Percentiles rank a stretch among this genome's conserved stretches.
These are phyloP conservation scores for Falco naumanni DNA, from an alignment of 2,797 vertebrate species.

Conservation along the genomic window DNA sequence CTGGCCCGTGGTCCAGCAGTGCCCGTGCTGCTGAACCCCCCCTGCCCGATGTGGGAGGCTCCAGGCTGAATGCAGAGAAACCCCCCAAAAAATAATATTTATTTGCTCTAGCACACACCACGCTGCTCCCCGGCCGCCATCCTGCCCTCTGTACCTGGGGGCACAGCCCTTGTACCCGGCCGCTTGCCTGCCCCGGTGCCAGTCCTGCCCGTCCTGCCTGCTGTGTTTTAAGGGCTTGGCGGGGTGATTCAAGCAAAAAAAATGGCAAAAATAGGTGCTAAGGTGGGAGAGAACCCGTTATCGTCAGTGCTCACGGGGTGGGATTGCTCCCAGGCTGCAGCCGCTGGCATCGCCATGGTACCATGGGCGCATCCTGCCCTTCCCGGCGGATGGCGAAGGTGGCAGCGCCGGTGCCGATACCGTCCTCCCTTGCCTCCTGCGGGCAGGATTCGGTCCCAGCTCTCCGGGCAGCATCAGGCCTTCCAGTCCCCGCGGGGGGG, in stretches of 20 bases:
- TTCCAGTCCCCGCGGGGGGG: constrained; percentile 83
- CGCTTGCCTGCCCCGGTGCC: not conserved
- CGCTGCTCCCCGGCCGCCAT: not conserved
- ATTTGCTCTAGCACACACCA: not conserved
- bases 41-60: not conserved
- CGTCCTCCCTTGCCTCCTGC: accelerated
- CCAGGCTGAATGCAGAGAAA: not conserved
- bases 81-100: not conserved
- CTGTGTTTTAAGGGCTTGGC: not conserved
- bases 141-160: not conserved
- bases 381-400: not conserved
- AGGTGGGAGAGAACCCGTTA: not conserved
- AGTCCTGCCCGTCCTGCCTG: accelerated
- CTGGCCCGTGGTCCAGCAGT: not conserved
- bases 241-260: not conserved
- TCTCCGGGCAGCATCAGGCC: constrained; percentile 21
- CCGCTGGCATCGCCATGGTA: accelerated
- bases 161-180: not conserved
- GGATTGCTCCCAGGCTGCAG: accelerated
- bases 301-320: not conserved
- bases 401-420: not conserved
- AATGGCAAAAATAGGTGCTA: accelerated
- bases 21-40: not conserved
- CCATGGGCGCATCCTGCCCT: accelerated
- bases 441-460: not conserved